Evolutionary conservation across 2,113 vertebrate genomes (phyloP).

Genomic region (Catharus fuscescens): DNA sequence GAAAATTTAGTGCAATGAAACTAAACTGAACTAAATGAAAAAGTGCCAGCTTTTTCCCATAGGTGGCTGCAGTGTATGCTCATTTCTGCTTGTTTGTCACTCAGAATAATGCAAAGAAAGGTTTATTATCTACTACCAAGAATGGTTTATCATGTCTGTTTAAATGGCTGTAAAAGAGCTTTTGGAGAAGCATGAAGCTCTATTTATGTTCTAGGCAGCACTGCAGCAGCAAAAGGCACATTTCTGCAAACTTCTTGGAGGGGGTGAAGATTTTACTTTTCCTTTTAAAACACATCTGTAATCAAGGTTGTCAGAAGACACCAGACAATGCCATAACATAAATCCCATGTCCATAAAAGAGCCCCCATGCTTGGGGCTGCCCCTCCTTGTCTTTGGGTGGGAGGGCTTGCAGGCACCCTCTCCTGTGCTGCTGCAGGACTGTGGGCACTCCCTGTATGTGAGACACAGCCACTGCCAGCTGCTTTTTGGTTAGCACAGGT

Average conservation of each 20-base stretch:
- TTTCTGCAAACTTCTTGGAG: neutral
- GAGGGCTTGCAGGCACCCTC: neutral
- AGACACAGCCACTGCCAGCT: neutral
- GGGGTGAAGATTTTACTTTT: neutral
- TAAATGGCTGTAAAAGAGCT: neutral
- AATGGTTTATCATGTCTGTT: neutral
- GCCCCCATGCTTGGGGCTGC: no score
- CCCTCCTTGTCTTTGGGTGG: neutral
- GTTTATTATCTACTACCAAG: neutral
- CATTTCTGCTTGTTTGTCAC: neutral
- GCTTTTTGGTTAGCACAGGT: neutral
- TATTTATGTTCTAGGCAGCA: neutral
- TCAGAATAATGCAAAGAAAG: neutral
- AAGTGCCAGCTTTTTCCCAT: neutral
- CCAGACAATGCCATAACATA: neutral
- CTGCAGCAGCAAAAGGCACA: neutral
- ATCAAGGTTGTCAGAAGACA: neutral
- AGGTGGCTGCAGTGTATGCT: neutral
- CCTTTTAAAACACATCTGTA: neutral
- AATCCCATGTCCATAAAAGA: neutral
- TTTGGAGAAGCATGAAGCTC: neutral
- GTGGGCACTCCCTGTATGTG: rapidly evolving
- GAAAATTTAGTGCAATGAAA: neutral
- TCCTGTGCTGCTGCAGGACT: neutral
- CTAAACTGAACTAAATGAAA: neutral